Evolutionary conservation across 2,888 invertebrate species (phyloP).

Genomic region (Choristoneura rosaceana): DNA sequence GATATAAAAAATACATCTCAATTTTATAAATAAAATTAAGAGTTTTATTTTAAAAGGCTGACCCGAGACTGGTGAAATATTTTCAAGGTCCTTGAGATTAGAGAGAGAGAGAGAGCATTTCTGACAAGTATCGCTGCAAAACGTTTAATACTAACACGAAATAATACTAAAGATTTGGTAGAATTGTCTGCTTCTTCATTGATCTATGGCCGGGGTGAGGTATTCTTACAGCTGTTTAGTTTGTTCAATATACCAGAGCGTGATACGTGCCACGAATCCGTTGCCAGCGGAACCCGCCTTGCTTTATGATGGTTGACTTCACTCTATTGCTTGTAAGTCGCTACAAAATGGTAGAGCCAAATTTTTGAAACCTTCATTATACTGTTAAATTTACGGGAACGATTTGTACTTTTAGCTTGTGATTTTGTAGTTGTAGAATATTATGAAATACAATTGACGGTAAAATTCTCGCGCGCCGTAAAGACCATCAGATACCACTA

Average conservation of each 20-base stretch:
- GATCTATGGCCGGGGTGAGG: constrained; percentile 63
- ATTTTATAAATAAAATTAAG: too few relatives aligned
- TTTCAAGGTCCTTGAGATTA: too few relatives aligned
- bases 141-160: not conserved
- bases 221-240: constrained; percentile 84
- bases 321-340: constrained; percentile 53
- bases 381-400: constrained; percentile 49
- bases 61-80: too few relatives aligned
- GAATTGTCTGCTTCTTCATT: constrained; percentile 18
- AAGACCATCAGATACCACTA: too few relatives aligned
- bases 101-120: too few relatives aligned
- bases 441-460: too few relatives aligned
- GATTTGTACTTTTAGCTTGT: not conserved
- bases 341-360: constrained; percentile 58
- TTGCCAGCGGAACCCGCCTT: constrained; percentile 48
- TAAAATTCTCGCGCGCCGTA: too few relatives aligned
- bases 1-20: too few relatives aligned
- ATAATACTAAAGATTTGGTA: not conserved
- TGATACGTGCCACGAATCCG: constrained; percentile 74
- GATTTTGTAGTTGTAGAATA: not conserved
- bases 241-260: constrained; percentile 77
- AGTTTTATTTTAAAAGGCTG: too few relatives aligned
- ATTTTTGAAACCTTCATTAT: constrained; percentile 65
- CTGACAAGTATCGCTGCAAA: not conserved
- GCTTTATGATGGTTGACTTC: constrained; percentile 72